A percentile compares a stretch with the other conserved stretches of the same genome.
These are phyloP conservation scores for Xenops minutus DNA, from an alignment of 2,797 vertebrate genomes.

Conservation along the genomic window DNA sequence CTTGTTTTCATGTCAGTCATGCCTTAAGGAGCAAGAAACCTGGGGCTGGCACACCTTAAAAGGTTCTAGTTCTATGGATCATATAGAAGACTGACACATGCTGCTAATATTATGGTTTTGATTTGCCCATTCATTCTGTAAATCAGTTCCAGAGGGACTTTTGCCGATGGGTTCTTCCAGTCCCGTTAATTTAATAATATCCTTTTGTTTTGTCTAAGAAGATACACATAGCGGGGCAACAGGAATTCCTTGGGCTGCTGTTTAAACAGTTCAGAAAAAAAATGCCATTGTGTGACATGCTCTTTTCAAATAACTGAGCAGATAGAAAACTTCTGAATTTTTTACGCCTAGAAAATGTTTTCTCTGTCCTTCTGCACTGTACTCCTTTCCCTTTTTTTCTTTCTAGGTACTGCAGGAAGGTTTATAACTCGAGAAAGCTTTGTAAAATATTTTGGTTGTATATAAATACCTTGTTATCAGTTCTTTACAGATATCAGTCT, in stretches of 20 bases:
- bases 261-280: background rate
- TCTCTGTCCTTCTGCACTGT: background rate
- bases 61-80: slow-evolving; percentile 2
- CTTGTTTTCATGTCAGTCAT: slow-evolving; percentile 10
- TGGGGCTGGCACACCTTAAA: background rate
- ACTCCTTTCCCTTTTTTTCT: accelerated
- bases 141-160: slow-evolving; percentile 41
- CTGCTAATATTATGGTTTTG: slow-evolving; percentile 16
- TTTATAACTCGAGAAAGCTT: background rate
- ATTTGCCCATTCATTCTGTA: slow-evolving; percentile 61
- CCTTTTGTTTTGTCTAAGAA: slow-evolving; percentile 31
- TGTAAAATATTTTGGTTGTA: background rate
- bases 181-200: slow-evolving; percentile 41
- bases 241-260: background rate
- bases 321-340: background rate
- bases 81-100: slow-evolving; percentile 27
- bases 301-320: background rate
- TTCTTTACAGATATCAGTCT: background rate
- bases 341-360: background rate
- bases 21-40: slow-evolving; percentile 31
- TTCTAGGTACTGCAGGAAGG: background rate
- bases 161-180: slow-evolving; percentile 31
- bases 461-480: background rate
- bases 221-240: background rate
- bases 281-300: accelerated